Evolutionary conservation across 2,797 vertebrate genomes (phyloP).

Genomic region (Philypnodon macrostomus): DNA sequence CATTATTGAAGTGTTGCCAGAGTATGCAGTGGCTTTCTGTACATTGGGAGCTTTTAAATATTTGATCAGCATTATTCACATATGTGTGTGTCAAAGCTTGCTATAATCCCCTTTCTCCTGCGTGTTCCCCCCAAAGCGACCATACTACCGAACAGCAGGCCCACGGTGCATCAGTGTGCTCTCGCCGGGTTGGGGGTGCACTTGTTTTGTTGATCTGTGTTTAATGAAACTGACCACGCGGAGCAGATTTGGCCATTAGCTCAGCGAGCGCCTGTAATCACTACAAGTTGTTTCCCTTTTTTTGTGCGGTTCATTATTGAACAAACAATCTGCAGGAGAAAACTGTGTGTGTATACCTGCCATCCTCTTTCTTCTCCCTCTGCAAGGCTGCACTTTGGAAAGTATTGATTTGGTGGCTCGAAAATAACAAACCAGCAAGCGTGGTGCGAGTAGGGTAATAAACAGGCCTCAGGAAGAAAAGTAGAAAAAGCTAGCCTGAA

Average conservation of each 20-base stretch:
- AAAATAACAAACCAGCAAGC: constrained; percentile 68
- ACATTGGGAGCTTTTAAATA: too few relatives aligned
- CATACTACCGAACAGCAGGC: too few relatives aligned
- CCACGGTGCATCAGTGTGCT: constrained; percentile 6
- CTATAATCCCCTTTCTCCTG: too few relatives aligned
- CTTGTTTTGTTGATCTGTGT: constrained; percentile 67
- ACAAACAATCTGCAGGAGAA: constrained; percentile 60
- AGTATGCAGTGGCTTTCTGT: too few relatives aligned
- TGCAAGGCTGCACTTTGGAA: constrained; percentile 55
- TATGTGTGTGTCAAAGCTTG: too few relatives aligned
- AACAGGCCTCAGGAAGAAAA: constrained; percentile 47
- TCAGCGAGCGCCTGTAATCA: constrained; percentile 65
- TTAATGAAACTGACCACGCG: constrained; percentile 66
- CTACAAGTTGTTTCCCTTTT: constrained; percentile 67
- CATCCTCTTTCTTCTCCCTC: constrained; percentile 51
- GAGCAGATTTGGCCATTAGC: constrained; percentile 65
- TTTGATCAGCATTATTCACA: too few relatives aligned
- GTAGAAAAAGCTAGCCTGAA: constrained; percentile 47
- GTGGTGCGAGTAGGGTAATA: constrained; percentile 43
- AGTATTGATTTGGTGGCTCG: constrained; percentile 68
- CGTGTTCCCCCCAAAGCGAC: too few relatives aligned
- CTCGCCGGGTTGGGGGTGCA: not conserved
- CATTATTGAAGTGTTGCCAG: too few relatives aligned
- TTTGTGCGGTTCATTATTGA: constrained; percentile 64
- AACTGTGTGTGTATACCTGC: constrained; percentile 41